Percentiles rank a stretch among this genome's conserved stretches.
These are phyloP conservation scores for Caenorhabditis auriculariae DNA, from an alignment of 2,888 invertebrate species.

Conservation along the genomic window DNA sequence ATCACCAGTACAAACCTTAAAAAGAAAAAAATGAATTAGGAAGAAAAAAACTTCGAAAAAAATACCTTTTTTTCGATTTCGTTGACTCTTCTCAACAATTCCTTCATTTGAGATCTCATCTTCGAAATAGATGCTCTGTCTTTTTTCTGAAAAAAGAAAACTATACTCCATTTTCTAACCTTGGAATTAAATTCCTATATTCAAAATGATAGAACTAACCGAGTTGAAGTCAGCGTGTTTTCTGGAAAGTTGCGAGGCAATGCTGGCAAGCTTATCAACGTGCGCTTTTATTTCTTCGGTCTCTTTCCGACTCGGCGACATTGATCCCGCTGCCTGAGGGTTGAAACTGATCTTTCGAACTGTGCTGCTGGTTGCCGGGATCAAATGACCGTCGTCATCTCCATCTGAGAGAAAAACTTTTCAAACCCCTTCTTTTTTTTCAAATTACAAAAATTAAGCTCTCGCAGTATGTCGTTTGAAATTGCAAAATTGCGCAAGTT, in stretches of 20 bases:
- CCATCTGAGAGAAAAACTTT: constrained; percentile 17
- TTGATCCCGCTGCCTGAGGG: no score
- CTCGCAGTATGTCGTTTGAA: no score
- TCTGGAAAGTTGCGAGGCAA: constrained; percentile 35
- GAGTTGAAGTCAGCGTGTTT: constrained; percentile 34
- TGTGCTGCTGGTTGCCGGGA: constrained; percentile 5
- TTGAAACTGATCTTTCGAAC: not conserved
- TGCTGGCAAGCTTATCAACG: constrained; percentile 30
- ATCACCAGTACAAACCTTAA: constrained; percentile 27
- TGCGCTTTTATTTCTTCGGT: constrained; percentile 22
- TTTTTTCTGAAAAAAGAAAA: constrained; percentile 17
- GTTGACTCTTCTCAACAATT: constrained; percentile 36
- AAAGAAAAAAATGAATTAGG: not conserved
- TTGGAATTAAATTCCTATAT: not conserved
- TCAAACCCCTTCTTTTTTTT: not conserved
- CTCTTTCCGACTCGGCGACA: not conserved
- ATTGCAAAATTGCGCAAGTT: no score
- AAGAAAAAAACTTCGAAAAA: not conserved
- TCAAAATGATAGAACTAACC: constrained; percentile 9
- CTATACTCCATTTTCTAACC: constrained; percentile 4
- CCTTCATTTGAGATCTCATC: constrained; percentile 45
- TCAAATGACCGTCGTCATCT: constrained; percentile 10
- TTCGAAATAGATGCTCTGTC: constrained; percentile 38
- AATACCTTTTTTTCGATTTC: constrained; percentile 42
- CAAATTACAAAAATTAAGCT: no score